Evolutionary conservation across 2,113 vertebrate genomes (phyloP).

Genomic region (Phyllopteryx taeniolatus): DNA sequence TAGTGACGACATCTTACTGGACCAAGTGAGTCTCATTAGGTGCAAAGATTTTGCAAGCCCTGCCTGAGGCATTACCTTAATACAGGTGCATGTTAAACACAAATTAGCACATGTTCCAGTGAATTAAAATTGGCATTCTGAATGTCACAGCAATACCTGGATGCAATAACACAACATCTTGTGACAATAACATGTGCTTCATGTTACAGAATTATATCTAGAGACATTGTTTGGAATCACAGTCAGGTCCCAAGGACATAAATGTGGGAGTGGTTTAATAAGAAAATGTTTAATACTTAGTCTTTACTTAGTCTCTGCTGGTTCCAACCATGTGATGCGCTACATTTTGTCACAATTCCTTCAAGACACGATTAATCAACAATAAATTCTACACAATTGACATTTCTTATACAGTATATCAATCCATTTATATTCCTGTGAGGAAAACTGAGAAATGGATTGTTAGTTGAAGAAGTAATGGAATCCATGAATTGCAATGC

Average conservation of each 20-base stretch:
- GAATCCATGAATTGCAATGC: conserved; percentile 25
- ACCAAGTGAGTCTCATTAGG: conserved; percentile 6
- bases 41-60: conserved; percentile 9
- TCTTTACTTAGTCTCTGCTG: background rate
- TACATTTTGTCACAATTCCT: background rate
- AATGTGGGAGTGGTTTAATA: background rate
- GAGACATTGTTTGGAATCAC: background rate
- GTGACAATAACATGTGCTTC: background rate
- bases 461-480: conserved; percentile 12
- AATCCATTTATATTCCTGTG: background rate
- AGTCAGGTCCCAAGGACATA: background rate
- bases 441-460: background rate
- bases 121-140: conserved; percentile 1
- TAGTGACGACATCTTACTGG: background rate
- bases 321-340: background rate
- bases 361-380: background rate
- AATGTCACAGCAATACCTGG: background rate
- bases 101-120: background rate
- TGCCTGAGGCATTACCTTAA: background rate
- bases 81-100: background rate
- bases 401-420: background rate
- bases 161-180: background rate
- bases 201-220: background rate
- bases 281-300: background rate
- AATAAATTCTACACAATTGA: background rate